Evolutionary conservation across 2,888 invertebrate genomes (phyloP), one percentile per base, ranked within the genome.

Genomic region (Mellilla xanthometata): DNA sequence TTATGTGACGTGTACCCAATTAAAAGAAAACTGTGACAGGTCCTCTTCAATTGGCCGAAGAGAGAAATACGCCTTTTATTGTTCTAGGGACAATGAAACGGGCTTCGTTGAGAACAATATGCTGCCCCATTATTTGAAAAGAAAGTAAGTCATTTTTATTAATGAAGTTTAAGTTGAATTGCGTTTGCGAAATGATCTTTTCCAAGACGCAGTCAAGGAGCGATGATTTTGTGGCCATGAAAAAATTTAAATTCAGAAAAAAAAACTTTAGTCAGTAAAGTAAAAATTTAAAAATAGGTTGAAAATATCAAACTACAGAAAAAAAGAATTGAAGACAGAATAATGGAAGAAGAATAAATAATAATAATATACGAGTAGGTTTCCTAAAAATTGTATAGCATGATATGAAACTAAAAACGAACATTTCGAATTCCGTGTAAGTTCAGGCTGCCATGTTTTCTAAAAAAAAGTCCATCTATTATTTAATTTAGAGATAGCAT

Each of bases 101-200:
- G 70, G 71, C 68, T 74, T 65, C 67, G 65, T 62, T 53, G 67
- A 60, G 73, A 79, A 84, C 80, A 87, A 88, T 85, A 79, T 77
- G 73, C 71, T 42, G 70, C 58, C 68, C 65, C 71, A 81, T 86
- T 86, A 85, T 85, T 81, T 78, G 65, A 72, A 81, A 83, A 81
- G 80, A 86, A 86, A 86, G 85, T 86, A 84, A 82, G 81, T 77
- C 79, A 79, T 82, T 83, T 81, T 79, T 80, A 74, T 81, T 86
- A 86, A 87, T 81, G 80, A 87, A 84, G 75, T 86, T 81, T 78
- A 83, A 84, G 78, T 87, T 85, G 86, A 87, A 87, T 87, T 86
- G 81, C 81, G 74, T 81, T 81, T 71, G 68, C 71, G 66, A 78
- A 87, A 83, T 77, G 79, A 85, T 81, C 76, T 79, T 76, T 79